Evolutionary conservation across 2,797 vertebrate species (phyloP), one percentile per base, ranked within the genome.

Genomic region (Malurus leucopterus): DNA sequence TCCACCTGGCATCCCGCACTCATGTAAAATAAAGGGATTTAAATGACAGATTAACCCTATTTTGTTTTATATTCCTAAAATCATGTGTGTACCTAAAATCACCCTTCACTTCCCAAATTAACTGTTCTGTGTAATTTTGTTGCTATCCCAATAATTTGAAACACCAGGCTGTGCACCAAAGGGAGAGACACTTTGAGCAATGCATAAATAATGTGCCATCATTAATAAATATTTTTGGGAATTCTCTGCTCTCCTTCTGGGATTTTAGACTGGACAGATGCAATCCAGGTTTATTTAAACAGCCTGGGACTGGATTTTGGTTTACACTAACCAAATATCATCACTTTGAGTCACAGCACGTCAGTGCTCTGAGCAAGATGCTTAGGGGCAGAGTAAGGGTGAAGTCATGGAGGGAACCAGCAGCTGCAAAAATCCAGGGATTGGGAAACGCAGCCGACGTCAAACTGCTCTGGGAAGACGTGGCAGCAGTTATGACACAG

Each of bases 371-470:
- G 44, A 88, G 86, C 59, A 44, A 80, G 76, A 49, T 68, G 80
- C 83, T 91, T 41, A 61, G 53, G 72, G 55, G 59, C 70, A 88
- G 34, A 53, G 49, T n/a, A 4, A 40, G 88, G 63, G 61, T 83
- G 50, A 92, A 92, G 62, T 87, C 73, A 91, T n/a, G 85, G 71
- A 67, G 75, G 54, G 69, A 88, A 55, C n/a, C 61, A 53, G 23
- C 72, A 87, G 79, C 73, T 87, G 76, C 57, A 13, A 73, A 67
- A 94, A 89, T 58, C n/a, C 57, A 50, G 72, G 79, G 53, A 77
- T 26, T 87, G 75, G 63, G 89, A 93, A 94, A 93, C 0, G 1
- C 50, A 72, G 65, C 55, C 2, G 0, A 29, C 44, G 53, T 62
- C 47, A 90, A 93, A 72, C 44, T 51, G 71, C 57, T 7, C 63